Evolutionary conservation across 2,888 invertebrate genomes (phyloP).

Genomic region (Argyra leucocephala): DNA sequence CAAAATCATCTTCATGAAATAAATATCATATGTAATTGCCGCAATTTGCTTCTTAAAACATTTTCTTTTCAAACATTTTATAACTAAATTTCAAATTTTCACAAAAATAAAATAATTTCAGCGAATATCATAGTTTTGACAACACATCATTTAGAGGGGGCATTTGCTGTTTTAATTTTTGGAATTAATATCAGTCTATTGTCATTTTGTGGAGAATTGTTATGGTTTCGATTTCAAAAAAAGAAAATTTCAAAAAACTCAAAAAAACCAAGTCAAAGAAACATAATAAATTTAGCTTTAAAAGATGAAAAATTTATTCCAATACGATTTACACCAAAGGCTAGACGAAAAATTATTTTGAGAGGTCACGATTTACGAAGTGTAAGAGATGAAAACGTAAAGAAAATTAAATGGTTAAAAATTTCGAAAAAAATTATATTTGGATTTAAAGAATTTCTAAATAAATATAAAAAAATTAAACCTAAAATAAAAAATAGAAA

Average conservation of each 20-base stretch:
- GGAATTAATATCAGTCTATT: slow-evolving; percentile 44
- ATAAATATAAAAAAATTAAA: slow-evolving; percentile 19
- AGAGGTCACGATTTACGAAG: slow-evolving; percentile 4
- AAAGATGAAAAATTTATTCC: not conserved
- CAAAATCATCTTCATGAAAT: too few relatives aligned
- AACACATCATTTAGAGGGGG: slow-evolving; percentile 47
- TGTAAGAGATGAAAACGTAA: slow-evolving; percentile 8
- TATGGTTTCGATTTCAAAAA: slow-evolving; percentile 12
- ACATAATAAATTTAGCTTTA: not conserved
- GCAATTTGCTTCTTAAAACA: too few relatives aligned
- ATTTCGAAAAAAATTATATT: slow-evolving; percentile 13
- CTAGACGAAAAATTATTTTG: not conserved
- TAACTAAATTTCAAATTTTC: too few relatives aligned
- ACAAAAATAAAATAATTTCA: slow-evolving; percentile 12
- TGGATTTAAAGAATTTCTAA: slow-evolving; percentile 16
- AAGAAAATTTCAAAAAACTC: not conserved
- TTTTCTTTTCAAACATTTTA: too few relatives aligned
- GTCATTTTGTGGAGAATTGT: slow-evolving; percentile 34
- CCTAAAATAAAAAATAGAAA: not conserved
- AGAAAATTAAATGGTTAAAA: slow-evolving; percentile 9
- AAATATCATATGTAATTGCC: too few relatives aligned
- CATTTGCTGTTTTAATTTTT: slow-evolving; percentile 45
- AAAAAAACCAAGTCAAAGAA: not conserved
- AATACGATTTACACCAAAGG: not conserved
- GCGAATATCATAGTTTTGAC: slow-evolving; percentile 43